Percentiles rank a stretch among this genome's conserved stretches.
Conservation (phyloP, 2,797 vertebrate species). For the Moxostoma hubbsi region DNA sequence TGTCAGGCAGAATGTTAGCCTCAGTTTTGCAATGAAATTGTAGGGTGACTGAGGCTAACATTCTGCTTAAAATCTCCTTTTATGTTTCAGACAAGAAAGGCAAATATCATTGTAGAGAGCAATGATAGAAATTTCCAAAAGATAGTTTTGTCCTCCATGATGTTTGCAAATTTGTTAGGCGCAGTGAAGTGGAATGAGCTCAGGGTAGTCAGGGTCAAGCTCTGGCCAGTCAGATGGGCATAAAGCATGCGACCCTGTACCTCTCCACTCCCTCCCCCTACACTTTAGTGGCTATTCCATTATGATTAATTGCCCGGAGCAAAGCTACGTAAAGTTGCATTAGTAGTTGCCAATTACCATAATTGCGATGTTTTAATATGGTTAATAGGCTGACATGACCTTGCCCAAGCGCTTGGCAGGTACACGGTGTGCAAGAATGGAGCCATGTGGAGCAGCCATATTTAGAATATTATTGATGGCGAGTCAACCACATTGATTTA, state of each 20-base stretch:
- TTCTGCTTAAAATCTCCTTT: too few relatives aligned
- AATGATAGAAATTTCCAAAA: neutral
- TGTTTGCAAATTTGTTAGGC: conserved; percentile 33
- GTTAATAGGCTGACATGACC: conserved; percentile 84
- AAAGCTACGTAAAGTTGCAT: conserved; percentile 82
- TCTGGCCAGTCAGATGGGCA: conserved; percentile 56
- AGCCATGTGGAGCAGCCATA: conserved; percentile 75
- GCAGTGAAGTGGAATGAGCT: conserved; percentile 39
- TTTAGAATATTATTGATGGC: conserved; percentile 76
- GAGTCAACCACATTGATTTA: conserved; percentile 67
- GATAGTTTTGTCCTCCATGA: neutral
- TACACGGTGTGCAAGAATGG: conserved; percentile 62
- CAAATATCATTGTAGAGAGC: neutral
- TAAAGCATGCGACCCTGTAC: conserved; percentile 67
- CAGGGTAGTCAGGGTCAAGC: conserved; percentile 37
- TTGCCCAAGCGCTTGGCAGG: conserved; percentile 80
- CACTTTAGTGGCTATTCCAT: conserved; percentile 78
- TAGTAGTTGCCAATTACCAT: conserved; percentile 81
- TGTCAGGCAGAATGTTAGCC: too few relatives aligned
- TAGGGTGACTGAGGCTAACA: too few relatives aligned
- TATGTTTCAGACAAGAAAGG: too few relatives aligned
- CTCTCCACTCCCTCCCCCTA: conserved; percentile 69
- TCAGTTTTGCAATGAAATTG: too few relatives aligned
- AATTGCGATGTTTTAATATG: conserved; percentile 84
- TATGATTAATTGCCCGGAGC: conserved; percentile 80